Conservation (phyloP, 2,113 vertebrate genomes). For the Nothoprocta pentlandii region DNA sequence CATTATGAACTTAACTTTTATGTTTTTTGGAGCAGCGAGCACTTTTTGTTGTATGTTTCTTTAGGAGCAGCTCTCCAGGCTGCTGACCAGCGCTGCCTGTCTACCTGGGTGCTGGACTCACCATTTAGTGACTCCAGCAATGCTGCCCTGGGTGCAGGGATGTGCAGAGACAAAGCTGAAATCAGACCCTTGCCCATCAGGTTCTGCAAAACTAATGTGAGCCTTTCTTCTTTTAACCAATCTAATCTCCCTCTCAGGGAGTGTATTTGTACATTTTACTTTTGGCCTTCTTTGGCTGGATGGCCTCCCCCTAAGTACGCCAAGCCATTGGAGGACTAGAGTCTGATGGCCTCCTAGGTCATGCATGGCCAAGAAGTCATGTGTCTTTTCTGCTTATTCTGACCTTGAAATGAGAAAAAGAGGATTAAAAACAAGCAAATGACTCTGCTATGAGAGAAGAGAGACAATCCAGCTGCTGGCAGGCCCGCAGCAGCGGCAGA, state of each 20-base stretch:
- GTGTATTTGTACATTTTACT: not conserved
- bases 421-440: constrained; percentile 51
- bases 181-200: not conserved
- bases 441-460: constrained; percentile 3
- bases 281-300: constrained; percentile 16
- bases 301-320: constrained; percentile 6
- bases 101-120: fast-evolving
- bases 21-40: not conserved
- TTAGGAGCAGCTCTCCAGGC: not conserved
- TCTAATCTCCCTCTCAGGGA: not conserved
- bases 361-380: constrained; percentile 1
- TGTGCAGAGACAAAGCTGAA: not conserved
- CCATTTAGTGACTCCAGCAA: not conserved
- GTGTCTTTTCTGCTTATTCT: constrained; percentile 51
- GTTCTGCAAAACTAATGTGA: not conserved
- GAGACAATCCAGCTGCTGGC: constrained; percentile 55
- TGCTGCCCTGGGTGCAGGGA: not conserved
- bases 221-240: not conserved
- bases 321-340: not conserved
- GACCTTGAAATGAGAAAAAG: constrained; percentile 36
- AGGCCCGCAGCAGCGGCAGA: not conserved
- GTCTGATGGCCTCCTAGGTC: not conserved
- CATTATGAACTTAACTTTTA: not conserved
- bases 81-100: not conserved
- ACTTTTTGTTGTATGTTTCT: not conserved